Evolutionary conservation across 2,888 invertebrate species (phyloP).

Genomic region (Ariolimax columbianus): DNA sequence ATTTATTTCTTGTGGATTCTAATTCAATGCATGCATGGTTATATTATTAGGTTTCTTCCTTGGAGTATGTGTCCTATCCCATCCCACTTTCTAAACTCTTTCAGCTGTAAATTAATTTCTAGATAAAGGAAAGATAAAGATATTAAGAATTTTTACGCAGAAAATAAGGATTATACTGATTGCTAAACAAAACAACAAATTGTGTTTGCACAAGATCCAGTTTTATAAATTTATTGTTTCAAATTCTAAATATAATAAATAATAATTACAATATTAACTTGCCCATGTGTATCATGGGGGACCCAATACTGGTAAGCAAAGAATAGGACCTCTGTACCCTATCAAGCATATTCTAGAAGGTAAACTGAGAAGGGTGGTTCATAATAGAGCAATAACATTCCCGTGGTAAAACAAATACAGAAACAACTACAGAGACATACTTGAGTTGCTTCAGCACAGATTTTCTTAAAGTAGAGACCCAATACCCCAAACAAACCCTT

Average conservation of each 20-base stretch:
- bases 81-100: too few relatives aligned
- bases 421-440: not conserved
- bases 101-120: too few relatives aligned
- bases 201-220: not conserved
- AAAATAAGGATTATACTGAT: too few relatives aligned
- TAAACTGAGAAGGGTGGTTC: not conserved
- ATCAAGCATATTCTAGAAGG: not conserved
- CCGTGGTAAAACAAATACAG: not conserved
- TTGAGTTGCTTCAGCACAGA: too few relatives aligned
- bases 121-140: too few relatives aligned
- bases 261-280: conserved; percentile 2
- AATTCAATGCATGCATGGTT: too few relatives aligned
- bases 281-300: not conserved
- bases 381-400: not conserved
- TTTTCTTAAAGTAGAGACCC: too few relatives aligned
- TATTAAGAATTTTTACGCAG: too few relatives aligned
- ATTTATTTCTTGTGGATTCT: too few relatives aligned
- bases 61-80: too few relatives aligned
- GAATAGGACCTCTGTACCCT: not conserved
- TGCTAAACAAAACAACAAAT: not conserved
- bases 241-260: conserved; percentile 28
- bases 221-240: conserved; percentile 5
- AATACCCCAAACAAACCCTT: not conserved
- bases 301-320: not conserved
- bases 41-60: too few relatives aligned